Evolutionary conservation across 2,797 vertebrate genomes (phyloP), one percentile per base, ranked within the genome.

Genomic region (Malacoctenus gilli): DNA sequence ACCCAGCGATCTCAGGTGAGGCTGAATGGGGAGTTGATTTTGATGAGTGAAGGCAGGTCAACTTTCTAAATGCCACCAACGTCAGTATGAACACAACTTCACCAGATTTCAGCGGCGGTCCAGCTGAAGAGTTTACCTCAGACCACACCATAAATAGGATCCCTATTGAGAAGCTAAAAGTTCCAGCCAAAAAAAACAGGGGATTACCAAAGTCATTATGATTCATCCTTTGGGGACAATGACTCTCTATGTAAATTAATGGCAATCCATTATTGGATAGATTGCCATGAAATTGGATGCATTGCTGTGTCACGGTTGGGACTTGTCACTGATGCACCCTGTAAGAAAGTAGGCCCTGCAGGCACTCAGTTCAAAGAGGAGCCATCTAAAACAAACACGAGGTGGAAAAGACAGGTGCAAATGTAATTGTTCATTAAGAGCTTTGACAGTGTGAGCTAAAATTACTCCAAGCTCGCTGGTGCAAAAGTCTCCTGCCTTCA

Each of bases 301-400:
- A 16, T 18, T 37, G 15, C 35, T 10, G 35, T 37, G 35, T 37
- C 15, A 18, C 35, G 9, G 28, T 14, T 40, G 4, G 46, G 25
- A 47, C 20, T 32, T 34, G 49, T 59, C 57, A 39, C 2, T 8
- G 15, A 37, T 18, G 8, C 14, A 37, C 15, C 14, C 19, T 25
- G 11, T 32, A 10, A 16, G 9, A 35, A 40, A 39, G 19, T 28
- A 15, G 10, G 23, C 13, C 9, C 13, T 22, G 16, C 42, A 38
- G 31, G 30, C 28, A 11, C 35, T 16, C 13, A 18, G n/a, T 55
- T 65, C 16, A 50, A 42, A 49, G 49, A 20, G 14, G 8, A 35
- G 19, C 22, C 12, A 44, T 20, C 10, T 25, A 30, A 16, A 28
- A 46, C 47, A 39, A 39, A 18, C 34, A 4, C 14, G 30, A 51